Conservation (phyloP, 2,113 vertebrate genomes). For the Brevimyrus niger region DNA sequence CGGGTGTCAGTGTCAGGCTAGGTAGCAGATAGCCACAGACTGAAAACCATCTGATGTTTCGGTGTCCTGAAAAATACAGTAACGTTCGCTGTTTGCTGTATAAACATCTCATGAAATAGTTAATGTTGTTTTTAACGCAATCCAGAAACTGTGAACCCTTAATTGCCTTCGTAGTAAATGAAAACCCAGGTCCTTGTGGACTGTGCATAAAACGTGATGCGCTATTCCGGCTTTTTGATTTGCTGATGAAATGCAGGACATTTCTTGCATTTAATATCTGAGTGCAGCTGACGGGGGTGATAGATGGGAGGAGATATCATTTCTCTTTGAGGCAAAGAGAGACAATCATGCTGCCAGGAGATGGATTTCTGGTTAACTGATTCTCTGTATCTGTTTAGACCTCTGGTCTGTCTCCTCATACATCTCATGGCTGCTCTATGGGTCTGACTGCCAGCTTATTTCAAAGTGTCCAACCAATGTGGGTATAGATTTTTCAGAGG, state of each 20-base stretch:
- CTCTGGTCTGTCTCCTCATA: neutral
- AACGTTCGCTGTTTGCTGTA: neutral
- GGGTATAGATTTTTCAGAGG: conserved; percentile 16
- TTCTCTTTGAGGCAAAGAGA: neutral
- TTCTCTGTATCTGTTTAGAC: neutral
- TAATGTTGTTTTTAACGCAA: neutral
- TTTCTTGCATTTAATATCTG: neutral
- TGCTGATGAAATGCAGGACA: neutral
- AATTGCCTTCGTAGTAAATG: neutral
- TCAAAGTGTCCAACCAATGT: neutral
- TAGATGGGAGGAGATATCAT: neutral
- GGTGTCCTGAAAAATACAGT: neutral
- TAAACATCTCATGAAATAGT: neutral
- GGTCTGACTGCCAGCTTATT: neutral
- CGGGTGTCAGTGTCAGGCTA: neutral
- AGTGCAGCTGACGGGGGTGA: neutral
- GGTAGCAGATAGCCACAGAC: neutral
- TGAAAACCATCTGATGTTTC: neutral
- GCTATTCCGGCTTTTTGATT: neutral
- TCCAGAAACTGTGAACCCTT: neutral
- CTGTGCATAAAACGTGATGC: neutral
- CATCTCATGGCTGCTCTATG: neutral
- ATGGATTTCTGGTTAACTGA: neutral
- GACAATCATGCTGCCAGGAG: neutral
- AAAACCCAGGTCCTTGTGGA: neutral